A percentile compares a stretch with the other conserved stretches of the same genome.
Conservation (phyloP, 2,797 vertebrate genomes). For the Enteromius treurensis region DNA sequence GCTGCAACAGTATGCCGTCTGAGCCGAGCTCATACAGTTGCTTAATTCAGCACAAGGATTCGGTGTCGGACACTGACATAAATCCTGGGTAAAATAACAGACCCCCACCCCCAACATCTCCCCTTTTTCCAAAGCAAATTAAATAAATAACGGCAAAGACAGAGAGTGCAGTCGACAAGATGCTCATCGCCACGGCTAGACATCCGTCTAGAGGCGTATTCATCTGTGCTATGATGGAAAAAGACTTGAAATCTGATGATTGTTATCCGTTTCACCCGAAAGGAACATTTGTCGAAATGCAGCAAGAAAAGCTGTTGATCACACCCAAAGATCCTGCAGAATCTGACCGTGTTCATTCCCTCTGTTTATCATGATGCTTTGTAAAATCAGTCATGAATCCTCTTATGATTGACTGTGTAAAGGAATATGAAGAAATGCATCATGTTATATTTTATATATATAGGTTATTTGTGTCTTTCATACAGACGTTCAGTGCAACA, state of each 20-base stretch:
- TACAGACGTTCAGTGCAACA: neutral
- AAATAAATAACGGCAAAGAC: constrained; percentile 56
- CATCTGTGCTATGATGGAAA: constrained; percentile 6
- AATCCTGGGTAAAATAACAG: constrained; percentile 55
- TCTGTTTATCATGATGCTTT: constrained; percentile 69
- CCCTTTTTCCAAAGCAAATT: constrained; percentile 35
- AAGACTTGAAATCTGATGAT: constrained; percentile 40
- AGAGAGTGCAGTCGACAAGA: constrained; percentile 54
- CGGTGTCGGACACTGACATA: constrained; percentile 58
- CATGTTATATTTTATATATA: constrained; percentile 53
- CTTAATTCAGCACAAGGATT: constrained; percentile 58
- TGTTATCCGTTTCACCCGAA: constrained; percentile 48
- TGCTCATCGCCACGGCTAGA: constrained; percentile 31
- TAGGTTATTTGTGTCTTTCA: neutral
- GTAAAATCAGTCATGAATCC: constrained; percentile 63
- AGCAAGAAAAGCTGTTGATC: constrained; percentile 77
- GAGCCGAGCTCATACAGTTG: constrained; percentile 59
- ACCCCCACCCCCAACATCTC: constrained; percentile 36
- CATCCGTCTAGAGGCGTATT: constrained; percentile 22
- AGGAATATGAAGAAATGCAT: constrained; percentile 65
- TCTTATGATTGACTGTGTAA: constrained; percentile 70
- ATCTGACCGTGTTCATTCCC: constrained; percentile 69
- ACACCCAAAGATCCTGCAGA: constrained; percentile 87
- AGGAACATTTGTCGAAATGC: constrained; percentile 74
- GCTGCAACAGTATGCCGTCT: constrained; percentile 65